Base-by-base conservation (phyloP, 2,888 invertebrate genomes). In the Eledona agricola region DNA sequence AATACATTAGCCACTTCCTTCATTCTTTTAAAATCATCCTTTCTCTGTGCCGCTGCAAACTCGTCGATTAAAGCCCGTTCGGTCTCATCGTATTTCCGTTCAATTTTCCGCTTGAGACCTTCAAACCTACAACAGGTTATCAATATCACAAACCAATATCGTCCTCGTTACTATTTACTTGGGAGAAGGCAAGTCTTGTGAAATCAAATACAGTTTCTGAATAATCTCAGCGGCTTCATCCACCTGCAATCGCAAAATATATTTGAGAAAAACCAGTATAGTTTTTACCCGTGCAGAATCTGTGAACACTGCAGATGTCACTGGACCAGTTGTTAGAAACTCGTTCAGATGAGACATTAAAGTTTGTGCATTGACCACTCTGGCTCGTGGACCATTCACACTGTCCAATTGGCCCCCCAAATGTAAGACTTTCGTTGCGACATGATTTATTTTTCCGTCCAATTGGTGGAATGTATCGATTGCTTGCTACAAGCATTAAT, bases 361-460 rank as follows among this genome's bases (percentile, higher is more conserved):
- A 69, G 92, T 90, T 67, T 96, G 89, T 0, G 98, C 98, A 69
- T 99, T 98, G 0, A 93, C 93, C 0, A 96, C 95, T 51, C 98
- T 81, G 7, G 96, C 90, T 47, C 99, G 79, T 0, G 98, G 98
- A 0, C 92, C 94, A 72, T 97, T 92, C 0, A 98, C 95, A 59
- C 93, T 96, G 67, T 99, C 98, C 28, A 99, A 79, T 73, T 99
- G 98, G 77, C 98, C 98, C 0, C 98, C 99, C n/a, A 99, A 83
- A 77, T 98, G 97, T 31, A 98, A 86, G 0, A 99, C 98, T 78
- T 97, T 94, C 0, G 96, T 96, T 0, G 98, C 97, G 28, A 99
- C 98, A 49, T 90, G 90, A 66, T 96, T 97, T 71, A 99, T 97
- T 66, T 96, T 88, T 67, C 93, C 93, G 75, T 98, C 98, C 38